Evolutionary conservation across 2,797 vertebrate genomes (phyloP).

Genomic region (Sebastes matsubarae): DNA sequence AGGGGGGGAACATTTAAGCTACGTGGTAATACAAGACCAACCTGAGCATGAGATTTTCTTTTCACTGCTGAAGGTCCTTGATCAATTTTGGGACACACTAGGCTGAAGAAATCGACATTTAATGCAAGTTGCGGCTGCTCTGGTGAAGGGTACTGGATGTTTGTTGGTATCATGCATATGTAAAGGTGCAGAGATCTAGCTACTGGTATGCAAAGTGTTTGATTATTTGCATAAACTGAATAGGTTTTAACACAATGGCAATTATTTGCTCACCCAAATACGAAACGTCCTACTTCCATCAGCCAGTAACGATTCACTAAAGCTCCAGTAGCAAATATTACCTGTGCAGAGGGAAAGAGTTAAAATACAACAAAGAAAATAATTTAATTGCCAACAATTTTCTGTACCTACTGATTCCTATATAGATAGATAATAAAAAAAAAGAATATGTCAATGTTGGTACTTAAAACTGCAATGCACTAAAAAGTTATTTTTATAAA

Average conservation of each 20-base stretch:
- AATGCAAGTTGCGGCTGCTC: background rate
- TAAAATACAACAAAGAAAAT: background rate
- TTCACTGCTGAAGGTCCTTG: background rate
- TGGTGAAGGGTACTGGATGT: background rate
- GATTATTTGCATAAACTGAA: background rate
- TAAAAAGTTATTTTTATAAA: too few relatives aligned
- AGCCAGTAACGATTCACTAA: slow-evolving; percentile 89
- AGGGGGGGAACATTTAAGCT: background rate
- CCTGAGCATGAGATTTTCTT: background rate
- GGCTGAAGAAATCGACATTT: background rate
- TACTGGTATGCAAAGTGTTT: background rate
- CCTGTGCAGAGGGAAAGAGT: slow-evolving; percentile 68
- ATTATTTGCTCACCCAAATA: slow-evolving; percentile 90
- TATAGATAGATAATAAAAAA: background rate
- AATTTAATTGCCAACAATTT: background rate
- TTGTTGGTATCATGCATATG: background rate
- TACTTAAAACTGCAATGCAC: accelerated
- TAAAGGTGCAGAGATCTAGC: background rate
- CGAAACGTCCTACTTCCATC: slow-evolving; percentile 92
- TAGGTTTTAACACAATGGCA: background rate
- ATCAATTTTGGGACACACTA: background rate
- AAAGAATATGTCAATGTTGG: background rate
- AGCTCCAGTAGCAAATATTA: slow-evolving; percentile 92
- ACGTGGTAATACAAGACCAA: background rate
- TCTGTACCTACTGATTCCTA: background rate